phyloP scores from a whole-genome alignment of 92 coral and sea anemone genomes.

The Phymanthus crucifer region DNA sequence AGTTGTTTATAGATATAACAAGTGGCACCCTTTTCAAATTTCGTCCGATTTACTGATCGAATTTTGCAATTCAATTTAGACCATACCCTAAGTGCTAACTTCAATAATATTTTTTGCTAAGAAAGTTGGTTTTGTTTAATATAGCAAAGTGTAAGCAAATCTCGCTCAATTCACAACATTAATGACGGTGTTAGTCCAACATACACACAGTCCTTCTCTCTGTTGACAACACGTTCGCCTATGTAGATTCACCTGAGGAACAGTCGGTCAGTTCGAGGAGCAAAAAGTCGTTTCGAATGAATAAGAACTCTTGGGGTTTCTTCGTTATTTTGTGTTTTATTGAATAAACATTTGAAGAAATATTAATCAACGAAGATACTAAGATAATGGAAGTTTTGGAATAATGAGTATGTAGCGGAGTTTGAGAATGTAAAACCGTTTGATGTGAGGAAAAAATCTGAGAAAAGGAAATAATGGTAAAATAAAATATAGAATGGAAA shows the following conservation, averaged over 20 bases:
- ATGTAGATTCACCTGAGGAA: slow-evolving; percentile 12
- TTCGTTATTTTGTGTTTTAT: not conserved
- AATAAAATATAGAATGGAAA: too few relatives aligned
- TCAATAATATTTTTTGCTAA: not conserved
- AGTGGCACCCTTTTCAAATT: too few relatives aligned
- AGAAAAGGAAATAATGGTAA: too few relatives aligned
- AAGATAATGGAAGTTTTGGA: not conserved
- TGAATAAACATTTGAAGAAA: slow-evolving; percentile 1
- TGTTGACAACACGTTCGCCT: not conserved
- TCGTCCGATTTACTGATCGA: too few relatives aligned
- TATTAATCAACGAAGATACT: not conserved
- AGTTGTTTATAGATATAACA: too few relatives aligned
- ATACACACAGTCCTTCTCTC: slow-evolving; percentile 3
- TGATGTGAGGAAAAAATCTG: too few relatives aligned
- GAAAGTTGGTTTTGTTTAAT: not conserved
- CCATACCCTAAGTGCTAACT: too few relatives aligned
- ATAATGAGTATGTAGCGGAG: too few relatives aligned
- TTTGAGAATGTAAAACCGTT: too few relatives aligned
- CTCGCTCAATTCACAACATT: not conserved
- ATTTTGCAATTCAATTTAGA: too few relatives aligned
- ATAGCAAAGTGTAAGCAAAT: not conserved
- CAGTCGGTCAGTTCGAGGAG: not conserved
- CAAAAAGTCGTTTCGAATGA: not conserved
- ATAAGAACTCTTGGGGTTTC: not conserved
- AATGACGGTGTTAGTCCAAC: slow-evolving; percentile 2